These are phyloP conservation scores for Onchidella celtica DNA, from an alignment of 2,888 invertebrate species.

Conservation along the genomic window DNA sequence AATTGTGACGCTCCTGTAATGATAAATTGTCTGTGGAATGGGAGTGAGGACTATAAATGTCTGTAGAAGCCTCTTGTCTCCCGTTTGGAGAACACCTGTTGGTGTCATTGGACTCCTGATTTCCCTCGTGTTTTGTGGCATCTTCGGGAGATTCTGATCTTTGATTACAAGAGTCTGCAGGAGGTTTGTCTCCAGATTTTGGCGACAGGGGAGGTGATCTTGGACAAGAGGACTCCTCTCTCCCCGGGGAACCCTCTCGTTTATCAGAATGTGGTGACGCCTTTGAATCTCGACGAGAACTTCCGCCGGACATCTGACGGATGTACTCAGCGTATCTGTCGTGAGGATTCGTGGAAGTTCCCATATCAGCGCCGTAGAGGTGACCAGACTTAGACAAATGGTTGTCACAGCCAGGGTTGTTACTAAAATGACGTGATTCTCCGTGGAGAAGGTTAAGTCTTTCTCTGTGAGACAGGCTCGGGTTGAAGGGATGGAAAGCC, in stretches of 20 bases:
- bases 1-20: neutral
- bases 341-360: neutral
- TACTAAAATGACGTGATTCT: neutral
- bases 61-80: neutral
- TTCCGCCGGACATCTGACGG: conserved; percentile 21
- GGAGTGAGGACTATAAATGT: conserved; percentile 3
- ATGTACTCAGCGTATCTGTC: conserved; percentile 29
- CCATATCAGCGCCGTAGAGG: neutral
- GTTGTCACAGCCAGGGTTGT: neutral
- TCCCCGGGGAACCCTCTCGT: neutral
- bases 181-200: neutral
- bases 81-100: neutral
- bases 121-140: neutral
- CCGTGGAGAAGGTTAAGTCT: conserved; percentile 2
- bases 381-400: neutral
- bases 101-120: neutral
- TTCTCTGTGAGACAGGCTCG: neutral
- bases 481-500: conserved; percentile 24
- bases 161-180: neutral
- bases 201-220: neutral
- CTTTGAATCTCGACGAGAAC: neutral
- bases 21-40: conserved; percentile 3
- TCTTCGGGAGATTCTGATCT: conserved; percentile 3
- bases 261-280: neutral
- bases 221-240: neutral